Percentiles rank a stretch among this genome's conserved stretches.
These are phyloP conservation scores for Oenanthe oenanthe DNA, from an alignment of 2,113 vertebrate genomes.

Conservation along the genomic window DNA sequence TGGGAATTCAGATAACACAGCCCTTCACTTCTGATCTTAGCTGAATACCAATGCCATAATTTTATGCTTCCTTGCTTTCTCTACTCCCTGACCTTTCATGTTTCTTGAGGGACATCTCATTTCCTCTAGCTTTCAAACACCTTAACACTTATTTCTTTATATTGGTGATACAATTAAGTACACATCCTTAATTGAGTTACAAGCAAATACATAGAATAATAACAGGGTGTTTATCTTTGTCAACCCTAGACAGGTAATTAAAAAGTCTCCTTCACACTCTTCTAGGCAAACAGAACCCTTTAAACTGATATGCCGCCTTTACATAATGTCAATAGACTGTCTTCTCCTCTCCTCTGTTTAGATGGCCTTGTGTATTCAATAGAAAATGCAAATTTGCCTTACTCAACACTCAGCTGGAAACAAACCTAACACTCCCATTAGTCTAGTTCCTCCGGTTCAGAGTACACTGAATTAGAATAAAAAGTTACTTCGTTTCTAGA, in stretches of 20 bases:
- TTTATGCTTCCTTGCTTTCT: constrained; percentile 53
- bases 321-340: constrained; percentile 55
- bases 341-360: constrained; percentile 29
- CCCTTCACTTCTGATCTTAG: constrained; percentile 50
- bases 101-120: constrained; percentile 64
- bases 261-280: constrained; percentile 69
- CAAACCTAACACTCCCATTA: background rate
- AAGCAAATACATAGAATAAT: constrained; percentile 69
- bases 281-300: constrained; percentile 64
- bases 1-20: constrained; percentile 61
- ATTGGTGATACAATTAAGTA: constrained; percentile 67
- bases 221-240: constrained; percentile 69
- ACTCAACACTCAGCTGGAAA: background rate
- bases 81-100: constrained; percentile 52
- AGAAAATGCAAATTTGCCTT: constrained; percentile 51
- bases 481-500: background rate
- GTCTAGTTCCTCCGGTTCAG: background rate
- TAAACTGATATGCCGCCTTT: constrained; percentile 42
- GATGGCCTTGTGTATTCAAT: constrained; percentile 35
- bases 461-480: background rate
- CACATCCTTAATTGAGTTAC: constrained; percentile 69
- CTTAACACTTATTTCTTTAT: constrained; percentile 53
- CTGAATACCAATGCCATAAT: constrained; percentile 68
- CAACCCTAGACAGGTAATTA: constrained; percentile 70
- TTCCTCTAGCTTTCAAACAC: constrained; percentile 60